Conservation (phyloP, 2,888 invertebrate species). For the Drosophila longiperda region DNA sequence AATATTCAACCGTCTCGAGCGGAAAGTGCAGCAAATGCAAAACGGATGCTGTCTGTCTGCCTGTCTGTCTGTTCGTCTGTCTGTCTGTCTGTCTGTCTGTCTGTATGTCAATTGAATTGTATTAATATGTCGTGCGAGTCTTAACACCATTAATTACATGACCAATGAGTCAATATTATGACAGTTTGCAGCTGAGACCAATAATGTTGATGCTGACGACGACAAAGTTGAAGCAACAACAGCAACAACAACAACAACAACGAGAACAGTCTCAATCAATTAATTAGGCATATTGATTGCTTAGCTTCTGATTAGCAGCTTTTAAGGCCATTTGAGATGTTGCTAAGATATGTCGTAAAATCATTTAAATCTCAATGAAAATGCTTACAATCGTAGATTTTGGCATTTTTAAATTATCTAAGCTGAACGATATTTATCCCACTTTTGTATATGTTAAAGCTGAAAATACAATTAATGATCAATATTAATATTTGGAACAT, state of each 20-base stretch:
- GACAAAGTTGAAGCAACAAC: slow-evolving; percentile 3
- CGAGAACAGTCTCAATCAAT: slow-evolving; percentile 61
- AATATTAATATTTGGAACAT: background rate
- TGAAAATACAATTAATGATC: background rate
- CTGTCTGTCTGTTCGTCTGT: slow-evolving; percentile 47
- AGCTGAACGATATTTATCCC: background rate
- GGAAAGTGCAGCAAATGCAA: slow-evolving; percentile 45
- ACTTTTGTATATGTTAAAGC: background rate
- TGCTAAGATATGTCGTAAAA: background rate
- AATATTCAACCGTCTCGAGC: slow-evolving; percentile 55
- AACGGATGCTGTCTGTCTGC: slow-evolving; percentile 55
- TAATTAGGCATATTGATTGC: slow-evolving; percentile 52
- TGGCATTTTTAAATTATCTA: background rate
- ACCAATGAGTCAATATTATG: slow-evolving; percentile 77
- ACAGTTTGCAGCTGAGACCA: slow-evolving; percentile 55
- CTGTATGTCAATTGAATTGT: slow-evolving; percentile 69
- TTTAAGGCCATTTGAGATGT: slow-evolving; percentile 24
- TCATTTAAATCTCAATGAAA: background rate
- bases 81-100: background rate
- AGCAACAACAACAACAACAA: slow-evolving; percentile 15
- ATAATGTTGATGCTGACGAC: slow-evolving; percentile 1
- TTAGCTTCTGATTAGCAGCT: background rate
- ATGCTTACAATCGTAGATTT: background rate
- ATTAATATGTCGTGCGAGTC: slow-evolving; percentile 73
- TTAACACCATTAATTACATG: slow-evolving; percentile 76